Evolutionary conservation across 2,888 invertebrate species (phyloP).

Genomic region (Serrognathus titanus): DNA sequence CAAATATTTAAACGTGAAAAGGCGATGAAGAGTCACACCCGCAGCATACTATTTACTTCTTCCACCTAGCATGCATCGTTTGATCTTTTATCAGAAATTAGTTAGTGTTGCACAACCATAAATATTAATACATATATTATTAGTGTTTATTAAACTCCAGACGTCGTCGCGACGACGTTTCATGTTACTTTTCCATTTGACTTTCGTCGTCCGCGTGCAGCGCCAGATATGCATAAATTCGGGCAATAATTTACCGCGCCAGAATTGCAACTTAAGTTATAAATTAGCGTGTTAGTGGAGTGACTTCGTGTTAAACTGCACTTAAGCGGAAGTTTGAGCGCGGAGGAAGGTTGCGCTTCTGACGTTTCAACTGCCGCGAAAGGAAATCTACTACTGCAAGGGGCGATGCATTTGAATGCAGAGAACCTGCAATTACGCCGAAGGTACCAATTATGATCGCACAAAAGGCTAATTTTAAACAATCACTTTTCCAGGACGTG

Average conservation of each 20-base stretch:
- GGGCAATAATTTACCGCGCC: slow-evolving; percentile 12
- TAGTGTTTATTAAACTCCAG: too few relatives aligned
- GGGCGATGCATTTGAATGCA: slow-evolving; percentile 7
- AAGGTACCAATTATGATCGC: slow-evolving; percentile 15
- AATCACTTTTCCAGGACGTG: too few relatives aligned
- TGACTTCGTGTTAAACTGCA: slow-evolving; percentile 21
- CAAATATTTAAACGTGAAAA: too few relatives aligned
- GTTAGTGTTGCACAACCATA: too few relatives aligned
- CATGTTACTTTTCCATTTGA: too few relatives aligned
- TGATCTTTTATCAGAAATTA: too few relatives aligned
- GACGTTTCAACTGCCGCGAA: background rate
- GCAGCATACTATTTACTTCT: too few relatives aligned
- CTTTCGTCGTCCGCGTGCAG: too few relatives aligned
- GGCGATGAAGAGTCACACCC: too few relatives aligned
- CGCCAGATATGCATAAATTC: slow-evolving; percentile 12
- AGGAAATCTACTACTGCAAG: background rate
- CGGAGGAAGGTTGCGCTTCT: slow-evolving; percentile 2
- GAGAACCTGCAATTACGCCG: slow-evolving; percentile 16
- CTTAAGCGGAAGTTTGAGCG: slow-evolving; percentile 19
- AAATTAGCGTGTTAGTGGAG: slow-evolving; percentile 8
- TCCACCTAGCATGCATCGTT: too few relatives aligned
- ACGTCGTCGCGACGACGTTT: too few relatives aligned
- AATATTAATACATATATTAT: too few relatives aligned
- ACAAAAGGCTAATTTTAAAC: slow-evolving; percentile 7
- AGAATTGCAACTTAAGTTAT: slow-evolving; percentile 1